phyloP scores from a whole-genome alignment of 2,888 invertebrate species.

The Amphipyra berbera region DNA sequence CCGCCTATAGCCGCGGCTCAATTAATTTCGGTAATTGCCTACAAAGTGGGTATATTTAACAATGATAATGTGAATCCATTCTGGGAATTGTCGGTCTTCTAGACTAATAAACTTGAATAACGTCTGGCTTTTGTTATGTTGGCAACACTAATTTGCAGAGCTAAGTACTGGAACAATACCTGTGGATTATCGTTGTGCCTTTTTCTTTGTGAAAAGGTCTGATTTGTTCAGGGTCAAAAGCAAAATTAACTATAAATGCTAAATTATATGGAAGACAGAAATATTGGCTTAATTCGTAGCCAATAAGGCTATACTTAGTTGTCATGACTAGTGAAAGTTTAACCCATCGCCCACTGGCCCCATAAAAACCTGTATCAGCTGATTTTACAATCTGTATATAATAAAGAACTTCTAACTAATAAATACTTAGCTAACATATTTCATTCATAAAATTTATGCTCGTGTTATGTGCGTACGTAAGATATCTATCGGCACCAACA shows the following conservation, averaged over 20 bases:
- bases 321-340: constrained; percentile 47
- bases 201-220: background rate
- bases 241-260: constrained; percentile 1
- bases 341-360: constrained; percentile 36
- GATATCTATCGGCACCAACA: background rate
- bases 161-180: constrained; percentile 11
- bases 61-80: constrained; percentile 38
- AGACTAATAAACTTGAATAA: constrained; percentile 36
- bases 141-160: constrained; percentile 17
- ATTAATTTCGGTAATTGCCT: constrained; percentile 56
- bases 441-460: constrained; percentile 6
- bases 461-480: background rate
- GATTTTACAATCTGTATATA: constrained; percentile 10
- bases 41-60: constrained; percentile 44
- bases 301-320: constrained; percentile 15
- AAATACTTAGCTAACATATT: constrained; percentile 1
- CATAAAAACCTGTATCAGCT: constrained; percentile 39
- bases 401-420: constrained; percentile 2
- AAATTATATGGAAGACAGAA: constrained; percentile 12
- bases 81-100: constrained; percentile 25
- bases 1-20: constrained; percentile 21
- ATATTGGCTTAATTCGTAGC: constrained; percentile 27
- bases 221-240: constrained; percentile 13
- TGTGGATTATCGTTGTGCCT: background rate
- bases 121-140: constrained; percentile 24